phyloP scores from a whole-genome alignment of 1,140 invertebrate genomes.

The Parasteatoda tepidariorum region DNA sequence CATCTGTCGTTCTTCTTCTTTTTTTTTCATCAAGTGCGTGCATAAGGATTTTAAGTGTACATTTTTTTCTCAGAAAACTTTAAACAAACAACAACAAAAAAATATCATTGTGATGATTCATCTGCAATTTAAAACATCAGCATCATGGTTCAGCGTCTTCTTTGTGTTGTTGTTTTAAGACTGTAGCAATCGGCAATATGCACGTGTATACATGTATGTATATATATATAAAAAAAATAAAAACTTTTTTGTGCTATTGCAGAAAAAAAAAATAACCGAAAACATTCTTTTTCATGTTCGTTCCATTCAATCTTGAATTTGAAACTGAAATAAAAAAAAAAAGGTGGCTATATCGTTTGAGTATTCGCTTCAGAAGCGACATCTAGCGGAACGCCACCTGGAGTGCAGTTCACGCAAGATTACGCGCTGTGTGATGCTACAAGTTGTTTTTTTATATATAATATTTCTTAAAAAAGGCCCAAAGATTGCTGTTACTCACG shows the following conservation, averaged over 20 bases:
- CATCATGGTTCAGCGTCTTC: slow-evolving; percentile 7
- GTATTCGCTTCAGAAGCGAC: neutral
- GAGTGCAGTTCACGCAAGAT: slow-evolving; percentile 21
- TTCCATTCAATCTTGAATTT: slow-evolving; percentile 17
- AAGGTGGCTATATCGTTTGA: neutral
- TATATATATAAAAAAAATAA: neutral
- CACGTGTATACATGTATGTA: slow-evolving; percentile 41
- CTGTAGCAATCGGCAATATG: slow-evolving; percentile 47
- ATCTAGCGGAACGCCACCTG: slow-evolving; percentile 23
- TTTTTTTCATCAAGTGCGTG: neutral
- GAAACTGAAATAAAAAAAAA: slow-evolving; percentile 5
- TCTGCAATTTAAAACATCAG: slow-evolving; percentile 37
- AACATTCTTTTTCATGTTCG: slow-evolving; percentile 13
- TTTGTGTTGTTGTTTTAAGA: slow-evolving; percentile 43
- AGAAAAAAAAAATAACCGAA: neutral
- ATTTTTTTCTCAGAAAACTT: slow-evolving; percentile 38
- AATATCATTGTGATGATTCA: slow-evolving; percentile 55
- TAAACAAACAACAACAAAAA: slow-evolving; percentile 2
- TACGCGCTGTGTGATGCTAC: slow-evolving; percentile 42
- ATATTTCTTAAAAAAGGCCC: slow-evolving; percentile 60
- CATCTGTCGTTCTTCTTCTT: neutral
- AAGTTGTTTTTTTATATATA: slow-evolving; percentile 53
- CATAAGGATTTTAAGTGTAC: slow-evolving; percentile 54
- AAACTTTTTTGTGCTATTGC: slow-evolving; percentile 17
- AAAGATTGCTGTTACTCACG: slow-evolving; percentile 59